These are phyloP conservation scores for Sesia bembeciformis DNA, from an alignment of 2,888 invertebrate species.

Conservation along the genomic window DNA sequence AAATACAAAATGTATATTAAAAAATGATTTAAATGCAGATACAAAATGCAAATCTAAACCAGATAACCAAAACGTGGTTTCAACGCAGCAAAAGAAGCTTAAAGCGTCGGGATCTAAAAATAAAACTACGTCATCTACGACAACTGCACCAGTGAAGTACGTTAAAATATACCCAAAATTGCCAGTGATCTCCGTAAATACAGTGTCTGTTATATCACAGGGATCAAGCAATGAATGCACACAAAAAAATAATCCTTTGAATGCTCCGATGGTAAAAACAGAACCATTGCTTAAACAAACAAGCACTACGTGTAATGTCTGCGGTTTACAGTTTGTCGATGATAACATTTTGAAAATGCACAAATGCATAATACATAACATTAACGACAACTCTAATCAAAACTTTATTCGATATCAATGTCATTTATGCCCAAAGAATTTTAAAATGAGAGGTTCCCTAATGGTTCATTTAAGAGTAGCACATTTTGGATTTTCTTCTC, in stretches of 20 bases:
- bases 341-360: slow-evolving; percentile 82
- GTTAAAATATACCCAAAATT: slow-evolving; percentile 65
- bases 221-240: slow-evolving; percentile 22
- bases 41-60: slow-evolving; percentile 19
- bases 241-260: slow-evolving; percentile 25
- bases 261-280: slow-evolving; percentile 29
- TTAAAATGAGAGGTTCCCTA: slow-evolving; percentile 87
- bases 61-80: slow-evolving; percentile 20
- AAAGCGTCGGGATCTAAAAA: slow-evolving; percentile 50
- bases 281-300: slow-evolving; percentile 31
- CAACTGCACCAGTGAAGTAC: slow-evolving; percentile 49
- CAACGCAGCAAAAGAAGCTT: slow-evolving; percentile 36
- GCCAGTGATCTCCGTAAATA: slow-evolving; percentile 49
- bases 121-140: slow-evolving; percentile 35
- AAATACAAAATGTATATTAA: slow-evolving; percentile 17
- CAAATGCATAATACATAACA: slow-evolving; percentile 79
- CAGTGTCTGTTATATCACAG: slow-evolving; percentile 41
- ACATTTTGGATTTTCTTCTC: slow-evolving; percentile 76
- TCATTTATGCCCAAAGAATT: slow-evolving; percentile 84
- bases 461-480: slow-evolving; percentile 88
- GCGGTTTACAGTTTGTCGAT: slow-evolving; percentile 82
- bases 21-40: slow-evolving; percentile 15
- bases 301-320: slow-evolving; percentile 76
- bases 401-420: slow-evolving; percentile 76
- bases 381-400: slow-evolving; percentile 45